phyloP scores from a whole-genome alignment of 1,140 invertebrate genomes.

The Frieseomelitta varia region DNA sequence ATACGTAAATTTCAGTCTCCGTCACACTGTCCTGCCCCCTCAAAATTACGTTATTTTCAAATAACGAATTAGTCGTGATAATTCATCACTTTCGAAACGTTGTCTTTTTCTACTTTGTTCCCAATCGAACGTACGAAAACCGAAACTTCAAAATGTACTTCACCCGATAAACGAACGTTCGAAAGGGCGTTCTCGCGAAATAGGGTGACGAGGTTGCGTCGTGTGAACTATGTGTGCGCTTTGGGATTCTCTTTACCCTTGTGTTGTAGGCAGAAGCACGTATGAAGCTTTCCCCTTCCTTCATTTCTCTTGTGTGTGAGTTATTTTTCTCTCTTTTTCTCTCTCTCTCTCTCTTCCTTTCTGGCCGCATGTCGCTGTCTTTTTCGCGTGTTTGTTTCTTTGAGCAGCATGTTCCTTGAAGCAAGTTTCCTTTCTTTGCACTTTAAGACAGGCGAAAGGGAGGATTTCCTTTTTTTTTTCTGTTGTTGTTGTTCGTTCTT shows the following conservation, averaged over 20 bases:
- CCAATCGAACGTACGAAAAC: no score
- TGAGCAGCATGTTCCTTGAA: background rate
- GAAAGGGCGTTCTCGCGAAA: no score
- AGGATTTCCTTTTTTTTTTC: background rate
- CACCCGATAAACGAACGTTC: no score
- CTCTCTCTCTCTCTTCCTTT: background rate
- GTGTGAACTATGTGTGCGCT: constrained; percentile 1
- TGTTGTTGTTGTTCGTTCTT: background rate
- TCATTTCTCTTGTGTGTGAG: background rate
- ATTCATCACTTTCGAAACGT: no score
- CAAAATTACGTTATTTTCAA: no score
- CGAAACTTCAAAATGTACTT: no score
- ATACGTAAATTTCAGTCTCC: no score
- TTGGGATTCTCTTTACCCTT: background rate
- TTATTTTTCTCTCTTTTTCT: background rate
- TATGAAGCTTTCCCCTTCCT: no score
- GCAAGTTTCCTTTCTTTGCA: background rate
- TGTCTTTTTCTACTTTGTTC: no score
- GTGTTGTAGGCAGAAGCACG: no score
- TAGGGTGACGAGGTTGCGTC: constrained; percentile 24
- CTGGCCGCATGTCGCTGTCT: background rate
- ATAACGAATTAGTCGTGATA: no score
- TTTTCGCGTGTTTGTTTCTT: background rate
- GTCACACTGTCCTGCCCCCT: no score
- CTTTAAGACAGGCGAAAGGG: background rate